A percentile compares a stretch with the other conserved stretches of the same genome.
phyloP scores from a whole-genome alignment of 1,140 invertebrate species.

The Oscheius sp. region DNA sequence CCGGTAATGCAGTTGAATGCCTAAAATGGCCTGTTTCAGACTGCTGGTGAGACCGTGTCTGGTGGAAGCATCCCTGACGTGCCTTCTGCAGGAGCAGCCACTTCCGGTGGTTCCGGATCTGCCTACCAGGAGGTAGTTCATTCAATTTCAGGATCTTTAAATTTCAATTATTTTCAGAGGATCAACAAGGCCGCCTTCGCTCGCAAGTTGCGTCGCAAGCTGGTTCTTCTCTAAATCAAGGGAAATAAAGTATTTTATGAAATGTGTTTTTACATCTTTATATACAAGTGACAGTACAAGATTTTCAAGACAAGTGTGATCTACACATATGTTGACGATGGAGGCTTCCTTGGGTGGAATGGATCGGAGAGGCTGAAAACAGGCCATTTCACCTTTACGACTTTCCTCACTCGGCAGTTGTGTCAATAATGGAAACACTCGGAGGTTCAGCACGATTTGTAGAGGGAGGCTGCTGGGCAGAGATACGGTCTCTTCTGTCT shows the following conservation, averaged over 20 bases:
- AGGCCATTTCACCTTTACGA: neutral
- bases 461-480: neutral
- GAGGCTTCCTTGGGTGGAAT: neutral
- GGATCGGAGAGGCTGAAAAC: neutral
- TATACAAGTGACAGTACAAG: no score
- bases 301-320: no score
- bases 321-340: neutral
- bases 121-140: neutral
- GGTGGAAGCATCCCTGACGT: neutral
- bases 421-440: neutral
- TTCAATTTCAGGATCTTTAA: neutral
- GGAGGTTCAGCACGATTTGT: neutral
- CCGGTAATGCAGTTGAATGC: no score
- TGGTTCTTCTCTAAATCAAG: neutral
- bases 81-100: neutral
- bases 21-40: no score
- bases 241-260: no score
- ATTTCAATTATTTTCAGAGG: neutral
- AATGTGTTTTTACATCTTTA: no score
- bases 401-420: neutral
- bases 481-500: neutral
- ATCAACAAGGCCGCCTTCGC: conserved; percentile 7
- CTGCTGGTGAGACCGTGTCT: neutral
- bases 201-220: neutral
- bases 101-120: no score